Percentiles rank a stretch among this genome's conserved stretches.
phyloP scores from a whole-genome alignment of 2,888 invertebrate species.

The Ophonus ardosiacus region DNA sequence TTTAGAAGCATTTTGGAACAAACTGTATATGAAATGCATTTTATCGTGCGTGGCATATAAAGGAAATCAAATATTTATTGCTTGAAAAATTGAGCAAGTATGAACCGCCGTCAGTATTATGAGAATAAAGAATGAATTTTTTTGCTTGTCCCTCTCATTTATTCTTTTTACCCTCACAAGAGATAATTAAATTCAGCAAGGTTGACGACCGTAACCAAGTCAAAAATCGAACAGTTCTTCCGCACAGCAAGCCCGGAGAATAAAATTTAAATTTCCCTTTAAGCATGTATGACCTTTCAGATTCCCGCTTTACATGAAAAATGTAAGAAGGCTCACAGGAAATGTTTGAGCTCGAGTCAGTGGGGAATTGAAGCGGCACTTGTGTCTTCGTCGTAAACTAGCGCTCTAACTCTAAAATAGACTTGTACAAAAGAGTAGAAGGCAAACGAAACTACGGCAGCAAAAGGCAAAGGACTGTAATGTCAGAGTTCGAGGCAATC shows the following conservation, averaged over 20 bases:
- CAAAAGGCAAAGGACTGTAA: conserved; percentile 8
- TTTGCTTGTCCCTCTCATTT: neutral
- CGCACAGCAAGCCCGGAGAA: neutral
- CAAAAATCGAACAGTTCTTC: neutral
- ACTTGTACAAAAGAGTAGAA: conserved; percentile 27
- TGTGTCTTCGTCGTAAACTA: conserved; percentile 56
- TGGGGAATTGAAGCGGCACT: conserved; percentile 51
- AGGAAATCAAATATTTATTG: too few relatives aligned
- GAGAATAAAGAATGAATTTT: too few relatives aligned
- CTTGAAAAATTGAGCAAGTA: too few relatives aligned
- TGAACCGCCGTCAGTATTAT: too few relatives aligned
- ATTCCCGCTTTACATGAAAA: conserved; percentile 56
- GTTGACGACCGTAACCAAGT: conserved; percentile 9
- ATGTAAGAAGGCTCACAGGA: conserved; percentile 36
- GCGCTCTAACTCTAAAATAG: conserved; percentile 36
- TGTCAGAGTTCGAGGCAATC: conserved; percentile 40
- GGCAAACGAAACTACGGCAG: conserved; percentile 1
- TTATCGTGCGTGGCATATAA: too few relatives aligned
- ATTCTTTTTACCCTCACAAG: neutral
- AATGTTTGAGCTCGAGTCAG: conserved; percentile 48
- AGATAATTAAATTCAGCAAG: conserved; percentile 5
- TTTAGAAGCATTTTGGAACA: too few relatives aligned
- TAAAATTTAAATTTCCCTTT: conserved; percentile 52
- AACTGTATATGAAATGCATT: too few relatives aligned
- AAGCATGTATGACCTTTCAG: conserved; percentile 54